Evolutionary conservation across 2,113 vertebrate species (phyloP).

Genomic region (Ifrita kowaldi): DNA sequence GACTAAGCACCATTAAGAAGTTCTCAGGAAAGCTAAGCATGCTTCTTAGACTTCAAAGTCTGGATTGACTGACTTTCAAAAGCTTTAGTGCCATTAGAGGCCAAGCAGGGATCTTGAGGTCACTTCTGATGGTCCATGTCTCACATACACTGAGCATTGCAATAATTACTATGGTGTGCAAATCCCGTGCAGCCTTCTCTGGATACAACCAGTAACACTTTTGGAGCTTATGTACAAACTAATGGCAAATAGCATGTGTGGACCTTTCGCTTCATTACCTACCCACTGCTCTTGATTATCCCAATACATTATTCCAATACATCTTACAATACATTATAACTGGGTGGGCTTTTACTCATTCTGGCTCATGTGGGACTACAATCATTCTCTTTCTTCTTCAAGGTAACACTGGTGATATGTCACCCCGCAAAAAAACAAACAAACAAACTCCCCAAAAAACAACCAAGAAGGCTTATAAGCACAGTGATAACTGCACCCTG

Average conservation of each 20-base stretch:
- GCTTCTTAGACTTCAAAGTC: conserved; percentile 15
- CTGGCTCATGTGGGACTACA: fast-evolving
- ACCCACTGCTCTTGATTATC: neutral
- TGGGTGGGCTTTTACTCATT: neutral
- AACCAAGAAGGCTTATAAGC: neutral
- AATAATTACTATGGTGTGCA: neutral
- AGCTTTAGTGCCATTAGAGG: neutral
- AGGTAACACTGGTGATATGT: neutral
- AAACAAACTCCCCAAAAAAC: fast-evolving
- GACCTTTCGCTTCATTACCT: neutral
- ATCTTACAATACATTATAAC: neutral
- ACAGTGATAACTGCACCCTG: neutral
- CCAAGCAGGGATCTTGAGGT: neutral
- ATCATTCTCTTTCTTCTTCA: neutral
- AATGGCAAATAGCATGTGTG: neutral
- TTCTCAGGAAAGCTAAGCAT: neutral
- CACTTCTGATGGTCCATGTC: neutral
- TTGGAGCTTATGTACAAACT: neutral
- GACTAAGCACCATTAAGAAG: conserved; percentile 50
- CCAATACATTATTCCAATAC: neutral
- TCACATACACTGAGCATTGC: neutral
- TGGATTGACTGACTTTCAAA: conserved; percentile 11
- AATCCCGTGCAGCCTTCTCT: neutral
- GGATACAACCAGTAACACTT: neutral
- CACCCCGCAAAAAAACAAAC: neutral